phyloP scores from a whole-genome alignment of 2,797 vertebrate species.

The Gallinago stenura region DNA sequence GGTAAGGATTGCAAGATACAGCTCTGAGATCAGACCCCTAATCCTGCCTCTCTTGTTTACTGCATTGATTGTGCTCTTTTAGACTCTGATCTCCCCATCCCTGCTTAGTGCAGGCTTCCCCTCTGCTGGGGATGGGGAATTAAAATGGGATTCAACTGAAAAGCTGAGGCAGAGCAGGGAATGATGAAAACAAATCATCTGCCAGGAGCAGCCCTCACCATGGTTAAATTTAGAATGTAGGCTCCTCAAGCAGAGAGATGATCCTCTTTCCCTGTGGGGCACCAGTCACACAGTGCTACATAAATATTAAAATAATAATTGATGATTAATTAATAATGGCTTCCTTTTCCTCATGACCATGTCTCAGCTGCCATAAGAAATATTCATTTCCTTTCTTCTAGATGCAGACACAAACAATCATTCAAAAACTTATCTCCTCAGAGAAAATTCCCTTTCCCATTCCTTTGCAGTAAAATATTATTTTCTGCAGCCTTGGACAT shows the following conservation, averaged over 20 bases:
- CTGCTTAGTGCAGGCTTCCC: not conserved
- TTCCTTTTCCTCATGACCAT: conserved; percentile 56
- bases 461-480: not conserved
- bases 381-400: conserved; percentile 33
- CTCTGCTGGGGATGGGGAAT: conserved; percentile 29
- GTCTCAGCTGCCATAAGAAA: conserved; percentile 22
- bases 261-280: conserved; percentile 37
- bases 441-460: conserved; percentile 6
- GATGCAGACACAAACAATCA: conserved; percentile 38
- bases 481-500: not conserved
- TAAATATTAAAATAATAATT: conserved; percentile 71
- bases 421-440: conserved; percentile 2
- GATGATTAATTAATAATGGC: conserved; percentile 67
- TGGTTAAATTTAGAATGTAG: conserved; percentile 52
- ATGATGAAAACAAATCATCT: conserved; percentile 63
- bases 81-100: conserved; percentile 24
- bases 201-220: conserved; percentile 29
- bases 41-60: conserved; percentile 59
- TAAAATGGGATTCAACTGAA: conserved; percentile 48
- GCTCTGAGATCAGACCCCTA: conserved; percentile 28
- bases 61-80: conserved; percentile 35
- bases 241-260: conserved; percentile 55
- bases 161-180: conserved; percentile 44
- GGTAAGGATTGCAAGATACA: conserved; percentile 33
- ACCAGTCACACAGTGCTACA: conserved; percentile 41